These are phyloP conservation scores for Leptinotarsa haldemani DNA, from an alignment of 2,888 invertebrate genomes.

Conservation along the genomic window DNA sequence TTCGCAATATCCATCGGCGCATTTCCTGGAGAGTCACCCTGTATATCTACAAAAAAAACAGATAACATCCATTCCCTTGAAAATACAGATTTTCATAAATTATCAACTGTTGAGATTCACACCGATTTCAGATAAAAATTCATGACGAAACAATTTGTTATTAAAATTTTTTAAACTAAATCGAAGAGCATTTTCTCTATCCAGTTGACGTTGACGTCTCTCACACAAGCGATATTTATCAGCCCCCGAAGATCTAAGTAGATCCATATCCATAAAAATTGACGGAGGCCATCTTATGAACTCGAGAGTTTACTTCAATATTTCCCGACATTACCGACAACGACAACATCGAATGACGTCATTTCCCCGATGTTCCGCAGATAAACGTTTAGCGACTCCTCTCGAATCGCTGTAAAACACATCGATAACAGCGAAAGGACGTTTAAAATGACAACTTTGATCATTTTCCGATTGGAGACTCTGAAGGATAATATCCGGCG, in stretches of 20 bases:
- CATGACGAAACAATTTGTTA: too few species aligned
- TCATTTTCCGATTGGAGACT: conserved; percentile 54
- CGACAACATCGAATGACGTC: conserved; percentile 21
- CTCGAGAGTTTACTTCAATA: not conserved
- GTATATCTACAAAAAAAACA: too few species aligned
- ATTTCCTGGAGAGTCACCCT: too few species aligned
- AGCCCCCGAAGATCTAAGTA: not conserved
- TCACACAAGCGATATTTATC: not conserved
- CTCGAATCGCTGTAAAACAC: conserved; percentile 36
- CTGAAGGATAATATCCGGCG: conserved; percentile 56
- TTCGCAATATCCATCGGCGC: too few species aligned
- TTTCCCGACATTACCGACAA: conserved; percentile 14
- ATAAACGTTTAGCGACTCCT: conserved; percentile 36
- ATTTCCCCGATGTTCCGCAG: conserved; percentile 35
- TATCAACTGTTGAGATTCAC: too few species aligned
- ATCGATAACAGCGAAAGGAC: conserved; percentile 37
- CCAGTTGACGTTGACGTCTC: not conserved
- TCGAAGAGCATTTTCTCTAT: not conserved
- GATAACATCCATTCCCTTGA: too few species aligned
- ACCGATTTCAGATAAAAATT: too few species aligned
- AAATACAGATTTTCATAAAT: too few species aligned
- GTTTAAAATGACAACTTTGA: conserved; percentile 50
- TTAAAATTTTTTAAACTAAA: too few species aligned
- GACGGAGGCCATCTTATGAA: conserved; percentile 23
- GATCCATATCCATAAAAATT: conserved; percentile 34